A percentile compares a stretch with the other conserved stretches of the same genome.
phyloP scores from a whole-genome alignment of 2,888 invertebrate species.

The Tachina fera region DNA sequence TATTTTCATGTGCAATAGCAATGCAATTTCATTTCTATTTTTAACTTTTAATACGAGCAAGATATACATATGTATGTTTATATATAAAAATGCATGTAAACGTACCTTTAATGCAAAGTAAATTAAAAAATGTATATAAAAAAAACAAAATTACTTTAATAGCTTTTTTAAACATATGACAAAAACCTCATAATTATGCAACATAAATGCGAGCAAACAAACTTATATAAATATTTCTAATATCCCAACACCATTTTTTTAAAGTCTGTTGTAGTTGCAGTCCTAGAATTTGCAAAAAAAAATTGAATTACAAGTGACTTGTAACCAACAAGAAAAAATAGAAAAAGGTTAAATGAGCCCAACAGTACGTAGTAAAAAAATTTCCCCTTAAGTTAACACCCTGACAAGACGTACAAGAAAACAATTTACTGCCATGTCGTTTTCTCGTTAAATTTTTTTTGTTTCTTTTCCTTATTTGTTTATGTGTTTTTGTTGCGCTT shows the following conservation, averaged over 20 bases:
- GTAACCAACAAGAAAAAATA: conserved; percentile 27
- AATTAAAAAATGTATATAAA: too few relatives aligned
- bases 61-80: too few relatives aligned
- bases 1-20: too few relatives aligned
- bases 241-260: background rate
- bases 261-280: background rate
- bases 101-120: too few relatives aligned
- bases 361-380: conserved; percentile 15
- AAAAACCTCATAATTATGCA: background rate
- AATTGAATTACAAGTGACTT: background rate
- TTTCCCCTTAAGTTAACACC: background rate
- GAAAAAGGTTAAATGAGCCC: conserved; percentile 43
- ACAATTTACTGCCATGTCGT: conserved; percentile 55
- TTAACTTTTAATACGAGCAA: too few relatives aligned
- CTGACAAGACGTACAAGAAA: conserved; percentile 11
- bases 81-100: too few relatives aligned
- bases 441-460: conserved; percentile 37
- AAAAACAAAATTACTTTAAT: too few relatives aligned
- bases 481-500: conserved; percentile 34
- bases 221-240: background rate
- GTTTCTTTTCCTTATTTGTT: conserved; percentile 9
- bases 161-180: background rate
- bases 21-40: too few relatives aligned
- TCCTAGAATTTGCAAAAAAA: background rate
- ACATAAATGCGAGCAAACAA: background rate